A percentile compares a stretch with the other conserved stretches of the same genome.
Conservation (phyloP, 2,113 vertebrate species). For the Pseudorhombus dupliciocellatus region DNA sequence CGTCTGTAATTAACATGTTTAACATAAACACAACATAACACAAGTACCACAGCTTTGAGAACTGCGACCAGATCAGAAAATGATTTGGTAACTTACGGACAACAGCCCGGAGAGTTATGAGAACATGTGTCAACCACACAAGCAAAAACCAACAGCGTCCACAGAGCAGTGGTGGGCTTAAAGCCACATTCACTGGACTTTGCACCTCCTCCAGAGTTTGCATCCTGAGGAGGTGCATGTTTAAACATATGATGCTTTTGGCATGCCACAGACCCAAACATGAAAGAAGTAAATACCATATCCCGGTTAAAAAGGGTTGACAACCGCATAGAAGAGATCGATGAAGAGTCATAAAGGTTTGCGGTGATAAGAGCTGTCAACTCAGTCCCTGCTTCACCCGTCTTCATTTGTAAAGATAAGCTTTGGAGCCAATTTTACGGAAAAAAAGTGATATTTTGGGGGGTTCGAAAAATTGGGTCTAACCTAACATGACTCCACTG, state of each 20-base stretch:
- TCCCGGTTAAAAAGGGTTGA: no score
- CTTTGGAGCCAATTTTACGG: no score
- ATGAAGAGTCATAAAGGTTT: no score
- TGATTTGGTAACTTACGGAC: slow-evolving; percentile 28
- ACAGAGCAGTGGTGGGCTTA: neutral
- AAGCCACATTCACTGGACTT: neutral
- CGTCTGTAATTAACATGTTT: slow-evolving; percentile 6
- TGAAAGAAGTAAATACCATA: no score
- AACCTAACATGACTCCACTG: neutral
- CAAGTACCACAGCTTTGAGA: slow-evolving; percentile 42
- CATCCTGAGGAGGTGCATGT: no score
- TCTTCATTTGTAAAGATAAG: no score
- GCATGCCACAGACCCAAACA: no score
- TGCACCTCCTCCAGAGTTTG: no score
- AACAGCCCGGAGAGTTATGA: slow-evolving; percentile 14
- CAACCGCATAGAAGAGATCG: no score
- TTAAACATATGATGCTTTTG: no score
- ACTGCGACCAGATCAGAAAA: slow-evolving; percentile 36
- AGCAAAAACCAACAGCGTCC: neutral
- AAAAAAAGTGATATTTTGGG: neutral
- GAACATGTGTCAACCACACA: slow-evolving; percentile 39
- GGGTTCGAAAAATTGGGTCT: neutral
- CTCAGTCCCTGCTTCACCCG: no score
- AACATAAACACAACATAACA: slow-evolving; percentile 28
- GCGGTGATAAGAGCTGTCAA: no score